Base-by-base conservation (phyloP, 1,140 invertebrate genomes). In the Rhagoletis pomonella region DNA sequence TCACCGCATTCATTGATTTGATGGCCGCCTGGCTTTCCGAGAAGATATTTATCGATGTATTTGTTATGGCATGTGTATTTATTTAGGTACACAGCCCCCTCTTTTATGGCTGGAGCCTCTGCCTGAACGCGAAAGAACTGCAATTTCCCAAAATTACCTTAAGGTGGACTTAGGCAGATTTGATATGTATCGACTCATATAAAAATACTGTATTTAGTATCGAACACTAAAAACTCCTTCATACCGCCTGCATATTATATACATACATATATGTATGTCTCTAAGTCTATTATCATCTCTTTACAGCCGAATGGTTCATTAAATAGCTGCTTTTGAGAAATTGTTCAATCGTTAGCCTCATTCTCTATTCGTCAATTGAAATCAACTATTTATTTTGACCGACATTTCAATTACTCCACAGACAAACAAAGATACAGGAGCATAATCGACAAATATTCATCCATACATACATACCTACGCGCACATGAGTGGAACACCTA, bases 351-450 rank as follows among this genome's bases (percentile, higher is more conserved):
- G 47, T 19, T 81, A 81, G 73, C 3, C 55, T 55, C 50, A 81
- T n/a, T 81, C 73, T 17, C 47, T 19, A 81, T 19, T 55, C 19
- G 73, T 81, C 73, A n/a, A 81, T 81, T 81, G 73, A 81, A 81
- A 81, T 81, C 44, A 81, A 81, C 73, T 77, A 81, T 81, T 81
- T 81, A 81, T 81, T 81, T 81, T 81, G 47, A 55, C 73, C 73
- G 73, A 81, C 73, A 81, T 81, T 81, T 81, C 73, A 81, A 81
- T 81, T 81, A 81, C 73, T 7, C n/a, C 47, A 19, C 73, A 58
- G 7, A 81, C 73, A 81, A 19, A 81, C 67, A 73, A 0, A 42
- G 14, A 14, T 42, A 47, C 42, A 73, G 12, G 14, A 44, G 50
- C 50, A 44, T 42, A n/a, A 1, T 44, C 17, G 17, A 17, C 12